These are phyloP conservation scores for Forbesichthys agassizii DNA, from an alignment of 2,113 vertebrate genomes.

Conservation along the genomic window DNA sequence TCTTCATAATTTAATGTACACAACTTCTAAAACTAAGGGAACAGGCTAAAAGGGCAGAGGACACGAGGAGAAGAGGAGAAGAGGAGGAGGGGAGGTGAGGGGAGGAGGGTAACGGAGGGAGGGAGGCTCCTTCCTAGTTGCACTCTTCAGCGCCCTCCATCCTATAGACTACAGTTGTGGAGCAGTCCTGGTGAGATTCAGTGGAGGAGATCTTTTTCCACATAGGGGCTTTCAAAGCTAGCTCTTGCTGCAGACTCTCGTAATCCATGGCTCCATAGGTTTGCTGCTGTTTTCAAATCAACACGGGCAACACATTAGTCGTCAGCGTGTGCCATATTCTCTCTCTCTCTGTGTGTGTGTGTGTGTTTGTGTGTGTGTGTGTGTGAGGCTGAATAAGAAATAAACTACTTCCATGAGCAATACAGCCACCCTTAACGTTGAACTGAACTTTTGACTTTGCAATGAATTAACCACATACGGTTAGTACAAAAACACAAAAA, in stretches of 20 bases:
- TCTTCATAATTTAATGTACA: background rate
- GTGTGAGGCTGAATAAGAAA: background rate
- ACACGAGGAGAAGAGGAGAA: conserved; percentile 7
- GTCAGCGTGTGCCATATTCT: conserved; percentile 27
- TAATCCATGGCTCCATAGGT: conserved; percentile 94
- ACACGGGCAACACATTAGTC: conserved; percentile 92
- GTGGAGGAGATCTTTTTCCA: conserved; percentile 95
- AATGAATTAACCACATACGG: too few species aligned
- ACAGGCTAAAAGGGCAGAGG: background rate
- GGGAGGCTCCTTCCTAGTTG: conserved; percentile 30
- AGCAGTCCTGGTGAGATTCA: conserved; percentile 94
- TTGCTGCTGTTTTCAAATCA: conserved; percentile 91
- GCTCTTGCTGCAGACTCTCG: conserved; percentile 97
- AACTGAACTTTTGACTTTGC: background rate
- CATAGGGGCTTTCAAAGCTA: conserved; percentile 95
- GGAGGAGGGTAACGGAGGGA: background rate
- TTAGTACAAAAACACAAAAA: too few species aligned
- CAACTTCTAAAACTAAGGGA: background rate
- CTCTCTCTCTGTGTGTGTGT: conserved; percentile 1
- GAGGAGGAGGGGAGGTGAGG: background rate
- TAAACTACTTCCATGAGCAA: background rate
- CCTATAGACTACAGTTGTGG: conserved; percentile 98
- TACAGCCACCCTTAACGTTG: background rate
- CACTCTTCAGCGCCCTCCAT: conserved; percentile 89
- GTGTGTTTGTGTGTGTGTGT: conserved; percentile 12